Evolutionary conservation across 2,888 invertebrate genomes (phyloP), one percentile per base, ranked within the genome.

Genomic region (Eupithecia insigniata): DNA sequence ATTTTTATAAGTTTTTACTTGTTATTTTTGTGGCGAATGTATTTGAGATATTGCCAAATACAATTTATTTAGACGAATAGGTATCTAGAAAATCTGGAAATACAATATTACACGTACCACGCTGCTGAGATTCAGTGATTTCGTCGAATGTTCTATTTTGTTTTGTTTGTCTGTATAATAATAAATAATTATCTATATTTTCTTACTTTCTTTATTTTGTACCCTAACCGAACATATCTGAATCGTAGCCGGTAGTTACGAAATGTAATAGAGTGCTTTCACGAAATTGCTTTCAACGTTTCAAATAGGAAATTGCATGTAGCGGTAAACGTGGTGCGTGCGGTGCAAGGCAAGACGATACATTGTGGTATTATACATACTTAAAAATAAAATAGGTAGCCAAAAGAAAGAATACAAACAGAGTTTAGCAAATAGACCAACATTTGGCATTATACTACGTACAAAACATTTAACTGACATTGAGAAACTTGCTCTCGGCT

Each of bases 231-330:
- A 73, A 69, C 60, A 34, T 68, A 75, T 43, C 71, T 75, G 72
- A 28, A 71, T 69, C 62, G 58, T 68, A 69, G 70, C 76, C 78
- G 76, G 76, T 70, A n/a, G n/a, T n/a, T n/a, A 79, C 78, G 58
- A 77, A 80, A 79, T 81, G 78, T 79, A 79, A 82, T 81, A 83
- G 81, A 84, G 80, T 83, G 80, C 82, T 83, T 84, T 81, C 78
- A 79, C 73, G 74, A 77, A 82, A 82, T 82, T 80, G 82, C 80
- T 81, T 80, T 73, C 68, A 79, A 76, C 81, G 76, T 80, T 79
- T 79, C 79, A 77, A 80, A 79, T 79, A 81, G 85, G 83, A 84
- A 84, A 83, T 83, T 82, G 81, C 81, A 84, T 76, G 78, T 77
- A 73, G 78, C 69, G 68, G 75, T 64, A 74, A 74, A 73, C 74